Percentiles rank a stretch among this genome's conserved stretches.
These are phyloP conservation scores for Acleris literana DNA, from an alignment of 2,888 invertebrate species.

Conservation along the genomic window DNA sequence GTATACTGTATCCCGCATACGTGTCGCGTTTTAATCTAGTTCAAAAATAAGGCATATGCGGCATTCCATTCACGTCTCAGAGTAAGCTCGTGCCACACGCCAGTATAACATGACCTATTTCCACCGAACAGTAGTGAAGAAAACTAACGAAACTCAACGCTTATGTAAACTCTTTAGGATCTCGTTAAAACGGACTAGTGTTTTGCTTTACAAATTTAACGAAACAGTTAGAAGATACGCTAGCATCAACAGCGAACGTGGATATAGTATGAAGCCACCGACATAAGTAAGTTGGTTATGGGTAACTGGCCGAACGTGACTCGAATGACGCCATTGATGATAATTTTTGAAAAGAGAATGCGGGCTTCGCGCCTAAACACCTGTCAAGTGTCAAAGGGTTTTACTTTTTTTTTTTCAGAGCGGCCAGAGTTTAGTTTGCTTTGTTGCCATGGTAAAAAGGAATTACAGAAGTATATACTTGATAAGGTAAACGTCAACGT, in stretches of 20 bases:
- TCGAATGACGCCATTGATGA: slow-evolving; percentile 53
- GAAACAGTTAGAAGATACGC: background rate
- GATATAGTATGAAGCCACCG: background rate
- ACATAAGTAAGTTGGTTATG: slow-evolving; percentile 11
- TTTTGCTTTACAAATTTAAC: slow-evolving; percentile 7
- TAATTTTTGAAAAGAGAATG: slow-evolving; percentile 64
- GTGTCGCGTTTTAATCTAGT: slow-evolving; percentile 37
- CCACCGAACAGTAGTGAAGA: slow-evolving; percentile 25
- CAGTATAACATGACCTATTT: slow-evolving; percentile 36
- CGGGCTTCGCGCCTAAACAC: slow-evolving; percentile 68
- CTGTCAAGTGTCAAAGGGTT: slow-evolving; percentile 60
- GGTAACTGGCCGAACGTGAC: slow-evolving; percentile 60
- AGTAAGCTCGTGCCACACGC: slow-evolving; percentile 45
- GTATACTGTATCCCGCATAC: slow-evolving; percentile 34
- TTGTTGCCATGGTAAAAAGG: slow-evolving; percentile 27
- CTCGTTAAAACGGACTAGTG: slow-evolving; percentile 46
- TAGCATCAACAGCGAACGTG: background rate
- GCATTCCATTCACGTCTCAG: slow-evolving; percentile 51
- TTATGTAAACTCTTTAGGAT: slow-evolving; percentile 45
- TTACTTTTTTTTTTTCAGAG: slow-evolving; percentile 43
- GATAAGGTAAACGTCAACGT: slow-evolving; percentile 9
- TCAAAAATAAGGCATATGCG: slow-evolving; percentile 41
- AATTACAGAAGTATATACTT: slow-evolving; percentile 18
- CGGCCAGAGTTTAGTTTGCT: slow-evolving; percentile 12
- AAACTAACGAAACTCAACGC: slow-evolving; percentile 33